These are phyloP conservation scores for Saccopteryx leptura DNA, from an alignment of 2,113 vertebrate species.

Conservation along the genomic window DNA sequence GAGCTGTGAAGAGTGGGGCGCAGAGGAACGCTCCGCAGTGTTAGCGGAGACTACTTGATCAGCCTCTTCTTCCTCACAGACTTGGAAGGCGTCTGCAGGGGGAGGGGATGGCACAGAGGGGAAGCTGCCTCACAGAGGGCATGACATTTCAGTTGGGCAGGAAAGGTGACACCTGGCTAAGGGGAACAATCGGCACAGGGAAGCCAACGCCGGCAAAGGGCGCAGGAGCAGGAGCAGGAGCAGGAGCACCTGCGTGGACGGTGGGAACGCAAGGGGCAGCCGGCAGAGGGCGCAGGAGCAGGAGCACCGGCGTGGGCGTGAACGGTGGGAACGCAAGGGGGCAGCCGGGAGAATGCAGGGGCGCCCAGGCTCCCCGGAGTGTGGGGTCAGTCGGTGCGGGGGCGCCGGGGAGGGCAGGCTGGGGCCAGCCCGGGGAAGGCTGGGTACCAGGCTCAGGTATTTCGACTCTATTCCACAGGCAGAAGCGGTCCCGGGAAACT, in stretches of 20 bases:
- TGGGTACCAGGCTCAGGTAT: background rate
- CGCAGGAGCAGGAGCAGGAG: background rate
- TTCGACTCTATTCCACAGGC: background rate
- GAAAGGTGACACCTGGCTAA: slow-evolving; percentile 50
- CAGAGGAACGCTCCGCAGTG: background rate
- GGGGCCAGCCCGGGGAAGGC: background rate
- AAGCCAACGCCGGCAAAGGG: background rate
- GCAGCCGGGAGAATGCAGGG: background rate
- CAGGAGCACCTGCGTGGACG: background rate
- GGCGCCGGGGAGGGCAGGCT: background rate
- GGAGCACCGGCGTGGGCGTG: no score
- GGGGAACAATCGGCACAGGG: background rate
- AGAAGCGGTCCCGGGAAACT: background rate
- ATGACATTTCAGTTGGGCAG: background rate
- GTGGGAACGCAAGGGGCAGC: background rate
- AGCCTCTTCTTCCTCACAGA: background rate
- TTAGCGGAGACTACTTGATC: background rate
- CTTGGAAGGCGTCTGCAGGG: background rate
- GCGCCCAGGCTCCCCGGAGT: no score
- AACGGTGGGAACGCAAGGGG: background rate
- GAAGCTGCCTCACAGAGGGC: background rate
- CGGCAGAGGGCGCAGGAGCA: background rate
- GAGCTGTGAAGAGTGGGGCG: background rate
- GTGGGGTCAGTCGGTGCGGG: background rate
- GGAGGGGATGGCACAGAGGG: background rate